Evolutionary conservation across 2,113 vertebrate genomes (phyloP), one percentile per base, ranked within the genome.

Genomic region (Otolemur garnettii): DNA sequence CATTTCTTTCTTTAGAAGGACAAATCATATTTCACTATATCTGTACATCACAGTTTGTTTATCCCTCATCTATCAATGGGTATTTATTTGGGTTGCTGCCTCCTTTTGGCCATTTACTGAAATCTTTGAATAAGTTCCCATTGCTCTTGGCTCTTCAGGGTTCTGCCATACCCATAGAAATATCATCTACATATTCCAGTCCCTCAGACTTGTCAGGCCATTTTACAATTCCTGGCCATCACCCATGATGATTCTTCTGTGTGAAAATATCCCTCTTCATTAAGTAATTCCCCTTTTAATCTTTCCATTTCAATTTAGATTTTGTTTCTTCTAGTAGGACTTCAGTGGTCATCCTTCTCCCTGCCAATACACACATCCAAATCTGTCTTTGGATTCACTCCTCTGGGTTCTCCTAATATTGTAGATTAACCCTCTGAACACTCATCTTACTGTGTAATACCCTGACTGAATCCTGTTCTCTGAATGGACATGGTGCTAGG

Each of bases 161-260:
- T 13, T 17, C 18, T 0, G 2, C 6, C 11, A 4, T 9, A 24
- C 14, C 9, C 5, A 7, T 2, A 24, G 35, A 21, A 7, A 14
- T 0, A 22, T 0, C 4, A 55, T 80, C 7, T 28, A 45, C 22
- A 22, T 42, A 24, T 38, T 33, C 21, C 13, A 26, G 12, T 45
- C 35, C 11, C 15, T 66, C 38, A 11, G 72, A 33, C 26, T n/a
- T 83, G 3, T 17, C 60, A 11, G 45, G 45, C 45, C 45, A 45
- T 10, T 74, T 38, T n/a, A 1, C 8, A 11, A 2, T 22, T 35
- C 33, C 33, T 21, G 26, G 1, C 45, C 21, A 4, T 6, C 6
- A 8, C 26, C 28, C 64, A 17, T 5, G 7, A n/a, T 21, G 53
- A 79, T 14, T 26, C 26, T 17, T 35, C 50, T 72, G 4, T 7